phyloP scores from a whole-genome alignment of 1,140 invertebrate species.

The Bombyx mori region DNA sequence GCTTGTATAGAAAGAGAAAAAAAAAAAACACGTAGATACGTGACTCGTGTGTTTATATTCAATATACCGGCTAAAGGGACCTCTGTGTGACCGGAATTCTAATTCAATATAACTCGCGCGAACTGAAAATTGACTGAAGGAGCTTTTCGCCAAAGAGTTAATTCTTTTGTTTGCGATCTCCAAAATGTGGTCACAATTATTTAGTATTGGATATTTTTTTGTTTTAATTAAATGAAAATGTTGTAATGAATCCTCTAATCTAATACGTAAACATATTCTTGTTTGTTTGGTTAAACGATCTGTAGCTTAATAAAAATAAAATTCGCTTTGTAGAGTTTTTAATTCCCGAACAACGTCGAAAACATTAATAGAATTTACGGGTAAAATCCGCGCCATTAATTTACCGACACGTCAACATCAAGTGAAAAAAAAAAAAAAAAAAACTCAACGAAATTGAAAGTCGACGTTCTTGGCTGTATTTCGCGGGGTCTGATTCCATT shows the following conservation, averaged over 20 bases:
- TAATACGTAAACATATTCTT: no score
- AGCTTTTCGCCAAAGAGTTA: no score
- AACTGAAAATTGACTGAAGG: slow-evolving; percentile 10
- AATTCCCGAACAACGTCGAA: no score
- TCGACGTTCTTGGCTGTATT: slow-evolving; percentile 12
- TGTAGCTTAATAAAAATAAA: no score
- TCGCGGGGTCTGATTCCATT: slow-evolving; percentile 42
- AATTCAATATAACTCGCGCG: slow-evolving; percentile 2
- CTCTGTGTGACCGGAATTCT: slow-evolving; percentile 12
- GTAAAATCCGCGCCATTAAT: background rate
- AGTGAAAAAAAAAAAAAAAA: background rate
- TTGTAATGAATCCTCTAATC: no score
- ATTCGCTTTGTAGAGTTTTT: no score
- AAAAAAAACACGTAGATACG: slow-evolving; percentile 13
- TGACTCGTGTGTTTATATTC: slow-evolving; percentile 23
- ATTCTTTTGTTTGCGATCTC: no score
- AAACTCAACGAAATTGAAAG: background rate
- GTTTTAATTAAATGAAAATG: no score
- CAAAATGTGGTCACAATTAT: no score
- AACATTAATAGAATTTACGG: no score
- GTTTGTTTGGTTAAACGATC: no score
- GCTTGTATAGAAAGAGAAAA: slow-evolving; percentile 9
- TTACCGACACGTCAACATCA: background rate
- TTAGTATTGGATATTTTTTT: no score
- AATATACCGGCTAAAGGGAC: slow-evolving; percentile 16